Conservation (phyloP, 2,888 invertebrate genomes). For the Rhyacophila evoluta region DNA sequence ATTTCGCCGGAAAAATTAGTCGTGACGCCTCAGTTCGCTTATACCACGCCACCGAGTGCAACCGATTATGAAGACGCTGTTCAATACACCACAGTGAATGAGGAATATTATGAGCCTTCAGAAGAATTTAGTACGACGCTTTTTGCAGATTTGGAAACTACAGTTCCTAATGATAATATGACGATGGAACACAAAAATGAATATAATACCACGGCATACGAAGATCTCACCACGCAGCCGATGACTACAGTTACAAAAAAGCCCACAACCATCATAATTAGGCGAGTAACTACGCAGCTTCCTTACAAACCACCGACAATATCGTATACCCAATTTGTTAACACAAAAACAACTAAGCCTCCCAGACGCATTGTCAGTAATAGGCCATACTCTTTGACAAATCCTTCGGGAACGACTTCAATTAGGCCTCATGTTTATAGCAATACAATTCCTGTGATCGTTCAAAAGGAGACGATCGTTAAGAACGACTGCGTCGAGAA, state of each 20-base stretch:
- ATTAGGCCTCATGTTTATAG: not conserved
- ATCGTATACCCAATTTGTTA: conserved; percentile 13
- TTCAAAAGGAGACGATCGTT: not conserved
- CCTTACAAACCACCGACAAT: conserved; percentile 10
- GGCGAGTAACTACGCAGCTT: not conserved
- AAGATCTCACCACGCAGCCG: not conserved
- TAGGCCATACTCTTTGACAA: not conserved
- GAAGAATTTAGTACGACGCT: not conserved
- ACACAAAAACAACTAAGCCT: conserved; percentile 30
- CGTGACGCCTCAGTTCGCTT: not conserved
- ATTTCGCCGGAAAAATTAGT: not conserved
- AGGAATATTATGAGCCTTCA: not conserved
- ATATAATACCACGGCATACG: not conserved
- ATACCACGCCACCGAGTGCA: not conserved
- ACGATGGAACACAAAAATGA: not conserved
- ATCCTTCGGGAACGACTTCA: not conserved
- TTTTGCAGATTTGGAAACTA: conserved; percentile 15
- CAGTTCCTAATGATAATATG: not conserved
- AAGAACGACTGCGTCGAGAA: not conserved
- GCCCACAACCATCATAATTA: conserved; percentile 6
- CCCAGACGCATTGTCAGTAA: not conserved
- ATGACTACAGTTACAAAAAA: not conserved
- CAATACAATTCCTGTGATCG: not conserved
- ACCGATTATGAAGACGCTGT: not conserved
- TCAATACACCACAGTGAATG: not conserved